Base-by-base conservation (phyloP, 2,113 vertebrate species). In the Morphnarchus princeps region DNA sequence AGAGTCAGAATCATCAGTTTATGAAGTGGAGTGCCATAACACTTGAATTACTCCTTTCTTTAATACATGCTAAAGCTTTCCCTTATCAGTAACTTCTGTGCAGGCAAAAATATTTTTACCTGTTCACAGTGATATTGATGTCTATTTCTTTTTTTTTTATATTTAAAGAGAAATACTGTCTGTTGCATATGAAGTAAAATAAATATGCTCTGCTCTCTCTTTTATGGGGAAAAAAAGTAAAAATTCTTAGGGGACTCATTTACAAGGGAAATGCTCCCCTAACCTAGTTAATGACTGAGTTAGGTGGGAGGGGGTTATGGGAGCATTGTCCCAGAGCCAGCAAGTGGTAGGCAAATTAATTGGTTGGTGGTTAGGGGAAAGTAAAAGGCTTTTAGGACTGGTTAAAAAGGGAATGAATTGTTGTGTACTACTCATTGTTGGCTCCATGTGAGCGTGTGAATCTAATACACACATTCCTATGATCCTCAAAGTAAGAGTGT, bases 271-370 rank as follows among this genome's bases (percentile, higher is more conserved):
- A 84, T 95, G 72, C 80, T 96, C 57, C 89, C 86, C 83, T 95
- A 95, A 93, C 97, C 94, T 95, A 97, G 73, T 96, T 97, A 95
- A 95, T 95, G 80, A 95, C 69, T 69, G 61, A 95, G 72, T 79
- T 95, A 96, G 70, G 74, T 94, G 65, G 88, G 89, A 94, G 52
- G 29, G 32, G 69, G 83, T 89, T 91, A 50, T 73, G 94, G 90
- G 87, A 95, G 5, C 25, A 20, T 85, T 89, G 83, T 97, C 95
- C 89, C 93, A 71, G 52, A 91, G 83, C 89, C 94, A 87, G 80
- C 77, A 95, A 94, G 36, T 87, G 31, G 80, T 87, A 71, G 81
- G 59, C 43, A 74, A 93, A 96, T 97, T 97, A 95, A 96, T 97
- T 97, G 66, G 40, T 89, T 95, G 73, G 92, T 95, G 94, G 95